Evolutionary conservation across 2,888 invertebrate genomes (phyloP).

Genomic region (Myopa tessellatipennis): DNA sequence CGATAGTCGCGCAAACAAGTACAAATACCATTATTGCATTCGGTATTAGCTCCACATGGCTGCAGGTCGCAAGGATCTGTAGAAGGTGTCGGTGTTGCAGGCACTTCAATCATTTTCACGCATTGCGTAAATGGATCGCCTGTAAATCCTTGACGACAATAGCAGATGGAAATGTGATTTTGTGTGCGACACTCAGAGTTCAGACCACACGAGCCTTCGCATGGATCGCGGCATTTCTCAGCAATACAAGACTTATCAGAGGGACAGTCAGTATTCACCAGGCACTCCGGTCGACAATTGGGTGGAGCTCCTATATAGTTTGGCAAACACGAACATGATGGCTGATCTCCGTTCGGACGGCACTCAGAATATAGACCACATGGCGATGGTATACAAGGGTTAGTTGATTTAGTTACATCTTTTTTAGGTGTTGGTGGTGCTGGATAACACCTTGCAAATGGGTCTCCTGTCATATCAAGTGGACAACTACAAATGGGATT

Average conservation of each 20-base stretch:
- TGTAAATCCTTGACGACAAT: slow-evolving; percentile 72
- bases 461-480: slow-evolving; percentile 80
- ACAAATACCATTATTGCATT: slow-evolving; percentile 78
- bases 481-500: slow-evolving; percentile 86
- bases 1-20: slow-evolving; percentile 73
- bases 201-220: slow-evolving; percentile 78
- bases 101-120: slow-evolving; percentile 69
- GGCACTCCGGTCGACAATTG: slow-evolving; percentile 76
- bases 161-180: slow-evolving; percentile 78
- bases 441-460: slow-evolving; percentile 79
- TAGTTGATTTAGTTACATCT: slow-evolving; percentile 59
- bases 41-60: slow-evolving; percentile 81
- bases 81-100: slow-evolving; percentile 65
- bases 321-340: slow-evolving; percentile 75
- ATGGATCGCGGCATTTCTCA: slow-evolving; percentile 79
- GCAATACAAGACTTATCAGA: slow-evolving; percentile 77
- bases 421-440: slow-evolving; percentile 55
- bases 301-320: slow-evolving; percentile 78
- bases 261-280: slow-evolving; percentile 75
- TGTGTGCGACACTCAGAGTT: slow-evolving; percentile 78
- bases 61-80: slow-evolving; percentile 79
- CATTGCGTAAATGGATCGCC: slow-evolving; percentile 78
- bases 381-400: slow-evolving; percentile 80
- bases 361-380: slow-evolving; percentile 80
- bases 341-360: slow-evolving; percentile 71